Conservation (phyloP, 1,140 invertebrate genomes). For the Drosophila hydei region DNA sequence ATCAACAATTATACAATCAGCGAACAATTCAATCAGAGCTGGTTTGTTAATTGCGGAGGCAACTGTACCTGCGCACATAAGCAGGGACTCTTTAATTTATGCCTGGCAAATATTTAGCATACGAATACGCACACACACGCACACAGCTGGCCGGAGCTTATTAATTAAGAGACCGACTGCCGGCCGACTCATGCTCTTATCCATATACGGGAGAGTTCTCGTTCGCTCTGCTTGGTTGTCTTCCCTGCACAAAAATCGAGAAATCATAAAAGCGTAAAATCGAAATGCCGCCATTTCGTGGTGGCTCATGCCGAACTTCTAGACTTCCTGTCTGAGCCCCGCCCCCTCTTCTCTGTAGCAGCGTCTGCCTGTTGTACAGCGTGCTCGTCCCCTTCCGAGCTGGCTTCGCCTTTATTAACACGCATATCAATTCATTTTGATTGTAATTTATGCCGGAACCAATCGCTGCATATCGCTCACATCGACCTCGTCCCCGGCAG, state of each 20-base stretch:
- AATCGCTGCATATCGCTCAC: conserved; percentile 80
- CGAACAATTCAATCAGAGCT: conserved; percentile 48
- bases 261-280: conserved; percentile 82
- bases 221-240: neutral
- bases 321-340: conserved; percentile 55
- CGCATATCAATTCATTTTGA: conserved; percentile 82
- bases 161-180: conserved; percentile 69
- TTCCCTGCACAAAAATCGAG: conserved; percentile 54
- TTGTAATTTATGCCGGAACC: conserved; percentile 80
- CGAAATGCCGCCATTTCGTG: conserved; percentile 75
- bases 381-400: neutral
- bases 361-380: conserved; percentile 6
- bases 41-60: conserved; percentile 39
- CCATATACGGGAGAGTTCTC: neutral
- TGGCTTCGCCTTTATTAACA: conserved; percentile 66
- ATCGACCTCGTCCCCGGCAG: conserved; percentile 38
- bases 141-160: conserved; percentile 52
- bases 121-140: conserved; percentile 55
- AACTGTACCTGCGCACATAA: conserved; percentile 61
- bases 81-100: conserved; percentile 63
- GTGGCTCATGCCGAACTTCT: conserved; percentile 66
- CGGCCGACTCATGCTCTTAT: conserved; percentile 22
- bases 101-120: conserved; percentile 78
- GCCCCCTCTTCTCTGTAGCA: neutral
- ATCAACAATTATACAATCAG: conserved; percentile 70